phyloP scores from a whole-genome alignment of 1,140 invertebrate genomes.

The Prorops nasuta region DNA sequence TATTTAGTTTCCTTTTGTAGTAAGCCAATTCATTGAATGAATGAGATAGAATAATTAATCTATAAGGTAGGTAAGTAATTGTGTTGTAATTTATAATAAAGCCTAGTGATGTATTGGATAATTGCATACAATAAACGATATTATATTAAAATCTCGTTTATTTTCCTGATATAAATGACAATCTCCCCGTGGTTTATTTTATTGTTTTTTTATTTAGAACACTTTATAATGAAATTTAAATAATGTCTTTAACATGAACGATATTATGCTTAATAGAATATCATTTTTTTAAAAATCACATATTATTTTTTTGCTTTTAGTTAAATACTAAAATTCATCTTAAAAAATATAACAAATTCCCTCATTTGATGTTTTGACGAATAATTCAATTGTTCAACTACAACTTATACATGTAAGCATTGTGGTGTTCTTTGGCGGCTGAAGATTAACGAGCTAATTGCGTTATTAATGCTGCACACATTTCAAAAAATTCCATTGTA shows the following conservation, averaged over 20 bases:
- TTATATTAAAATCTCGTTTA: conserved; percentile 8
- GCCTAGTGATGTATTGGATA: conserved; percentile 9
- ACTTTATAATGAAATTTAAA: too few species aligned
- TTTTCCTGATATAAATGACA: neutral
- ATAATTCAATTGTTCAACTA: too few species aligned
- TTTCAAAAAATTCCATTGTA: conserved; percentile 99
- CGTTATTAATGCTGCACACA: conserved; percentile 97
- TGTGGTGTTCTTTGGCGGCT: too few species aligned
- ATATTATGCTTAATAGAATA: too few species aligned
- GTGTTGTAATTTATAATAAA: conserved; percentile 43
- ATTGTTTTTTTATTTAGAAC: conserved; percentile 1
- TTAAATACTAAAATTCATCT: too few species aligned
- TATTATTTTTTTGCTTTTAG: too few species aligned
- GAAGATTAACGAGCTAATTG: conserved; percentile 89
- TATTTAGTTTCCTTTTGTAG: conserved; percentile 32
- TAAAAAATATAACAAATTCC: too few species aligned
- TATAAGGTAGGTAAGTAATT: conserved; percentile 26
- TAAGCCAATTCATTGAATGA: conserved; percentile 20
- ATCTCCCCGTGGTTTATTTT: neutral
- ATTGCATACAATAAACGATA: conserved; percentile 10
- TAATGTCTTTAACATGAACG: too few species aligned
- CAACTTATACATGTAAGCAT: too few species aligned
- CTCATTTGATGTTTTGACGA: too few species aligned
- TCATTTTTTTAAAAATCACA: too few species aligned
- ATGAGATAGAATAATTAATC: conserved; percentile 14